Base-by-base conservation (phyloP, 2,113 vertebrate genomes). In the Halichoerus grypus region DNA sequence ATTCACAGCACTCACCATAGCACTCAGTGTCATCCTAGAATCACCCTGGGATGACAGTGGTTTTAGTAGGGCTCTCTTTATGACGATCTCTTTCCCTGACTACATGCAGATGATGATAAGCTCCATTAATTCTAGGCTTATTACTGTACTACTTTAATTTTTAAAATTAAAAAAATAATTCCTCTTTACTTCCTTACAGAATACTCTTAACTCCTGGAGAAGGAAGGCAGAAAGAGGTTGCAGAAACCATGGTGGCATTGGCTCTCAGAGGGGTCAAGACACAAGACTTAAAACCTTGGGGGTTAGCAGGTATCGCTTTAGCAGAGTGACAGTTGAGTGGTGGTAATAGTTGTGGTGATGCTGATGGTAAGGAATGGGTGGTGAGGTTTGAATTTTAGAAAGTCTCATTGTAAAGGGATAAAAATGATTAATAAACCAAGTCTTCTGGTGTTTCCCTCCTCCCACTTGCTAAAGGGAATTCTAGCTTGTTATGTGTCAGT, bases 341-440 rank as follows among this genome's bases (percentile, higher is more conserved):
- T 80, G 26, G 12, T 74, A 65, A 67, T 74, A 42, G n/a, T 53
- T 57, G n/a, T 81, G 24, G n/a, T 92, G 42, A 67, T 79, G 79
- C 13, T 95, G 71, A 71, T 72, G 28, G 42, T 51, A 79, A 94
- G 28, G 39, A 88, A 84, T 49, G 3, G 13, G 26, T 21, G 36
- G 53, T 74, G 11, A 88, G 24, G 59, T 91, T 79, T 80, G 5
- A 94, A 84, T 84, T 95, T 88, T 39, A 63, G 61, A 84, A 77
- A 95, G n/a, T 55, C 28, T 31, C 84, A 80, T 26, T 39, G 12
- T 79, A 83, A 81, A 96, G 26, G 0, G 14, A 74, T 57, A 89
- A 74, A 82, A 81, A 92, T 92, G n/a, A 51, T 76, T 80, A 67
- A 31, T 55, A 96, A 42, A 55, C 93, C 7, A 83, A 91, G 85